Conservation (phyloP, 1,140 invertebrate species). For the Acromyrmex heyeri region DNA sequence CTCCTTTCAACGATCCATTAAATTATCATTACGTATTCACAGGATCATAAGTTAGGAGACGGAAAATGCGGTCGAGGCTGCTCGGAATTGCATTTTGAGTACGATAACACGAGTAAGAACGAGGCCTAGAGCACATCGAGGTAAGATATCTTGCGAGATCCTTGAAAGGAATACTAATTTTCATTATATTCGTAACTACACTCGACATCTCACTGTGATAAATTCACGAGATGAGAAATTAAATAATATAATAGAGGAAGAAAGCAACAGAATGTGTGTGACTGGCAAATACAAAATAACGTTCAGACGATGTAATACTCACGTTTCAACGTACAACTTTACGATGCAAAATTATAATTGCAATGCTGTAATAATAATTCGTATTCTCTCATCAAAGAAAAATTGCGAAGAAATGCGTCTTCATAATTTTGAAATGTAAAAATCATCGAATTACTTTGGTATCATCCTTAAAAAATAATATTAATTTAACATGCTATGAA, state of each 20-base stretch:
- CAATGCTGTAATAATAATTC: not conserved
- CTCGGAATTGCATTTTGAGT: constrained; percentile 22
- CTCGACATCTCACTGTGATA: constrained; percentile 5
- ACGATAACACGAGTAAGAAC: constrained; percentile 30
- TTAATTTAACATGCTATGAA: constrained; percentile 1
- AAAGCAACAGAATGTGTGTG: not conserved
- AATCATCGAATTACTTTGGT: not conserved
- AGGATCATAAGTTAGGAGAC: not conserved
- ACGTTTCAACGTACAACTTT: not conserved
- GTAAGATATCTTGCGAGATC: not conserved
- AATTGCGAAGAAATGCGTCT: not conserved
- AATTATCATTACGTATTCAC: constrained; percentile 36
- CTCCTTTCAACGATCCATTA: constrained; percentile 16
- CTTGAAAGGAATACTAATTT: constrained; percentile 40
- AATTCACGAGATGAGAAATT: not conserved
- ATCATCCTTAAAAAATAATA: not conserved
- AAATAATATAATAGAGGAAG: constrained; percentile 1
- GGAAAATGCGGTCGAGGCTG: constrained; percentile 3
- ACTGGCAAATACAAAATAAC: not conserved
- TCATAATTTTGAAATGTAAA: not conserved
- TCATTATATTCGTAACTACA: not conserved
- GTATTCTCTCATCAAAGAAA: not conserved
- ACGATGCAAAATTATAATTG: constrained; percentile 3
- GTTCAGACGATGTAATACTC: not conserved
- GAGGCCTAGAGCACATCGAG: not conserved